phyloP scores from a whole-genome alignment of 2,797 vertebrate genomes.

The Diceros bicornis region DNA sequence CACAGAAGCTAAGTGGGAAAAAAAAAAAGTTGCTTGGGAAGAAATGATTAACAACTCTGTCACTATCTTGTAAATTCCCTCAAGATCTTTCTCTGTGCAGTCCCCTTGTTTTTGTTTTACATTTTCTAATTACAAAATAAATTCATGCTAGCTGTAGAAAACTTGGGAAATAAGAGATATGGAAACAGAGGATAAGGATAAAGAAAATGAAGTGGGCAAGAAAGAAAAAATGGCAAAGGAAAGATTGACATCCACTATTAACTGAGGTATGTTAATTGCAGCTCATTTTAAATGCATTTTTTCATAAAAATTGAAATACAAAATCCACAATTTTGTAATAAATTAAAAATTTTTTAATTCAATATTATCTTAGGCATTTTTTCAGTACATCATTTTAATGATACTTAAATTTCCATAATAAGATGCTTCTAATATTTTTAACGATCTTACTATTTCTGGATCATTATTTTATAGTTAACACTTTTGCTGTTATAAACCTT shows the following conservation, averaged over 20 bases:
- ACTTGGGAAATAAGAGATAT: background rate
- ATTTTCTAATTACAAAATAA: background rate
- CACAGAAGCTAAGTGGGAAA: background rate
- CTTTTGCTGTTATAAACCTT: background rate
- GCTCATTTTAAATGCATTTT: background rate
- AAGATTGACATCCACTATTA: accelerated
- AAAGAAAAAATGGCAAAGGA: background rate
- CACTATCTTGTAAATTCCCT: background rate
- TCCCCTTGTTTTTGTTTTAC: background rate
- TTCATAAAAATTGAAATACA: background rate
- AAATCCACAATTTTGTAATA: background rate
- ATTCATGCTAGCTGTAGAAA: background rate
- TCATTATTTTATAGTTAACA: background rate
- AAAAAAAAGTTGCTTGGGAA: background rate
- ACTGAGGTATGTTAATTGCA: background rate
- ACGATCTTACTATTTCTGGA: background rate
- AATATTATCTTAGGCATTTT: background rate
- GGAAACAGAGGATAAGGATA: too few relatives aligned
- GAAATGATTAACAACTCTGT: background rate
- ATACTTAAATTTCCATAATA: background rate
- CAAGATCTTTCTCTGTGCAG: background rate
- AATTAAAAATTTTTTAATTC: background rate
- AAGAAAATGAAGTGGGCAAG: background rate
- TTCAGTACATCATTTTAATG: background rate
- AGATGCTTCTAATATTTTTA: background rate